Conservation (phyloP, 2,888 invertebrate genomes). For the Ectemnius continuus region DNA sequence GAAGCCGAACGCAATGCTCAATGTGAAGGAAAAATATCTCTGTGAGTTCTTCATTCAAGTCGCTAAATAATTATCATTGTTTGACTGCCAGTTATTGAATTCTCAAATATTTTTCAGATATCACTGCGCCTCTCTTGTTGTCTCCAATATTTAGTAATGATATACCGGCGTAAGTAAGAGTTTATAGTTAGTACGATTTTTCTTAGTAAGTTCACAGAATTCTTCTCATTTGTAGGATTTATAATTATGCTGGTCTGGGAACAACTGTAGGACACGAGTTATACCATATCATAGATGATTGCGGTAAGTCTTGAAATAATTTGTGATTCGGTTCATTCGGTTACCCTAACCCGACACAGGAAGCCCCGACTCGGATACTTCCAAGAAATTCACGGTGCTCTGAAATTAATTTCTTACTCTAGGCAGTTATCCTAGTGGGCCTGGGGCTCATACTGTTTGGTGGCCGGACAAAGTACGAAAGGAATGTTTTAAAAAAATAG, state of each 20-base stretch:
- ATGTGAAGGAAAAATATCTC: neutral
- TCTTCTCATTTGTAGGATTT: neutral
- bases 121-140: neutral
- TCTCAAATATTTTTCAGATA: neutral
- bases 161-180: slow-evolving; percentile 1
- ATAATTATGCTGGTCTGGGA: neutral
- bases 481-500: neutral
- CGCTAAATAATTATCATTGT: too few species aligned
- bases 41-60: neutral
- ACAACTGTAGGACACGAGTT: slow-evolving; percentile 1
- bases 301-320: neutral
- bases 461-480: neutral
- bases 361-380: too few species aligned
- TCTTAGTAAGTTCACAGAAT: neutral
- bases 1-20: neutral
- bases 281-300: neutral
- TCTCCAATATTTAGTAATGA: neutral
- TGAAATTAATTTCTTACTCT: neutral
- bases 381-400: too few species aligned
- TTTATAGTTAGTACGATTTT: neutral
- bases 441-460: neutral
- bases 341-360: too few species aligned
- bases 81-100: neutral
- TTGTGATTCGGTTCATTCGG: too few species aligned
- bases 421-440: neutral